Percentiles rank a stretch among this genome's conserved stretches.
Evolutionary conservation across 2,888 invertebrate genomes (phyloP).

Genomic region (Hirtodrosophila cameraria): DNA sequence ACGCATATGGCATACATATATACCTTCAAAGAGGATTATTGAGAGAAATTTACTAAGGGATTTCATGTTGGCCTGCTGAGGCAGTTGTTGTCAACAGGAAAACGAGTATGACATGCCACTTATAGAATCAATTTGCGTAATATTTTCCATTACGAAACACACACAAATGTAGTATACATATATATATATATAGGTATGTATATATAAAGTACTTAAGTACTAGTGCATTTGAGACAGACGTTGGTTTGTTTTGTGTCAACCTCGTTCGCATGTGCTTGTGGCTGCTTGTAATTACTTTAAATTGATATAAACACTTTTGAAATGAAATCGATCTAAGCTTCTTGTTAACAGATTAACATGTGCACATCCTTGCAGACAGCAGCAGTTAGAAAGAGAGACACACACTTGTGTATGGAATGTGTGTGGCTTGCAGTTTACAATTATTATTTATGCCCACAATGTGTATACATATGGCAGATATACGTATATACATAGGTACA

Average conservation of each 20-base stretch:
- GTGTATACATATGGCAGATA: constrained; percentile 17
- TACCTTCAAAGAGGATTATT: neutral
- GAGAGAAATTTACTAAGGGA: constrained; percentile 18
- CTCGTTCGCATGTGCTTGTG: constrained; percentile 64
- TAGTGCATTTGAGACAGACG: constrained; percentile 21
- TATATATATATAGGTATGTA: neutral
- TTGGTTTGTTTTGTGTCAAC: constrained; percentile 44
- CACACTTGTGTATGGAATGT: constrained; percentile 1
- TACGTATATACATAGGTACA: constrained; percentile 20
- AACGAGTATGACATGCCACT: constrained; percentile 48
- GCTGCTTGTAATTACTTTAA: constrained; percentile 79
- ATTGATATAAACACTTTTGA: constrained; percentile 80
- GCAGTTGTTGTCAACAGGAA: constrained; percentile 45
- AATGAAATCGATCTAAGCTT: constrained; percentile 80
- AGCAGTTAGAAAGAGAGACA: constrained; percentile 4
- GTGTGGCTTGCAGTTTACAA: constrained; percentile 66
- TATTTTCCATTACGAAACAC: constrained; percentile 58
- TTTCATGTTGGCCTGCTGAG: constrained; percentile 25
- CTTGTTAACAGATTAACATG: constrained; percentile 79
- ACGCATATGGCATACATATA: constrained; percentile 1
- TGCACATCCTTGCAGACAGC: constrained; percentile 27
- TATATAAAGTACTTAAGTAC: constrained; percentile 17
- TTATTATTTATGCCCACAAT: constrained; percentile 75
- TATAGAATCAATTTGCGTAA: constrained; percentile 62
- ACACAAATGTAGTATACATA: neutral